Evolutionary conservation across 1,140 invertebrate species (phyloP), one percentile per base, ranked within the genome.

Genomic region (Pogonognathellus flavescens): DNA sequence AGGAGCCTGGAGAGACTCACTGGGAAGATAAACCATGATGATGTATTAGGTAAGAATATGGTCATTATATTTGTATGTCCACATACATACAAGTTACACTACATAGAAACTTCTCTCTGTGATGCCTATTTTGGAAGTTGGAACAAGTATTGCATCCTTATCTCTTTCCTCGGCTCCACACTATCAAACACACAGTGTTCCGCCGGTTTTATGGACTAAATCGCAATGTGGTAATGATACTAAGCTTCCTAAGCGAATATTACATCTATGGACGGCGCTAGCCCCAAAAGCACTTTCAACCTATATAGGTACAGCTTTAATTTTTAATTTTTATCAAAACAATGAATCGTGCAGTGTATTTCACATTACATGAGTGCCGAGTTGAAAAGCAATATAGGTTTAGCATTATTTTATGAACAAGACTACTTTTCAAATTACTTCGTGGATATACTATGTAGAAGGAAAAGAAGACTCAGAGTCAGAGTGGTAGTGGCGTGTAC

Each of bases 31-130:
- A 76, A 76, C 70, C 70, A 76, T 16, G 14, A 50, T 76, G 70
- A 76, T 76, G 70, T 76, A 76, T 76, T 76, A 31, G 41, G 14
- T 76, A 76, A 76, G 70, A 76, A 76, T 76, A 76, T 76, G 25
- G 70, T 50, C 22, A 31, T 31, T 31, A 31, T 41, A 41, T 41
- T 41, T 41, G 13, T 76, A 49, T 76, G 25, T 6, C 70, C 70
- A 41, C 49, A 49, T 72, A 25, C 8, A 72, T 72, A 72, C 31
- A 76, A n/a, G 14, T 1, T n/a, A 76, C 8, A 62, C 41, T 31
- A 20, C 13, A 70, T 41, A 18, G 8, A 3, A 62, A 20, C n/a
- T 25, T 41, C 31, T 76, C 13, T 50, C 11, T 72, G 66, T 49
- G 25, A 57, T n/a, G 49, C n/a, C n/a, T 76, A 76, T 76, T 41